These are phyloP conservation scores for Coilia nasus DNA, from an alignment of 2,797 vertebrate genomes.

Conservation along the genomic window DNA sequence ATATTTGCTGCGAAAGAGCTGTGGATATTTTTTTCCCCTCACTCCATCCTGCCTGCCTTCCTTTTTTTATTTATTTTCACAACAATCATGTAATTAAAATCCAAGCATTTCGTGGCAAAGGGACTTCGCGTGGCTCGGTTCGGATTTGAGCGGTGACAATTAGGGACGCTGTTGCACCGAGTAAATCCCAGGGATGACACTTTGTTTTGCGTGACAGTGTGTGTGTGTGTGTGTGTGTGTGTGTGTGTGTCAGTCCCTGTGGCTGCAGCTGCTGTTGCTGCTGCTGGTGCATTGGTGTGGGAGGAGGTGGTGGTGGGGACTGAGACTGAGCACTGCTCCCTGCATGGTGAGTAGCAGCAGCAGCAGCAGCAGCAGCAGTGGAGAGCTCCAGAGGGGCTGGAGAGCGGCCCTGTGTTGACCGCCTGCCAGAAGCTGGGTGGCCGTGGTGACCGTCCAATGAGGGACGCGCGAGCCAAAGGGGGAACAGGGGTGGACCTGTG, in stretches of 20 bases:
- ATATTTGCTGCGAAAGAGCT: slow-evolving; percentile 57
- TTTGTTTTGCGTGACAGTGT: slow-evolving; percentile 28
- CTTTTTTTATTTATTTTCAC: slow-evolving; percentile 20
- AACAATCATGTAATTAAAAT: slow-evolving; percentile 67
- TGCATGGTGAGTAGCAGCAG: not conserved
- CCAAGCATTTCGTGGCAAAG: slow-evolving; percentile 51
- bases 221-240: not conserved
- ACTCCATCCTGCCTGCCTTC: not conserved
- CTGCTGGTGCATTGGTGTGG: not conserved
- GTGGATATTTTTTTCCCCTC: slow-evolving; percentile 49
- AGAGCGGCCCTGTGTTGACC: slow-evolving; percentile 31
- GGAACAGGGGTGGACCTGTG: slow-evolving; percentile 34
- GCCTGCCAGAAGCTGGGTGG: slow-evolving; percentile 30
- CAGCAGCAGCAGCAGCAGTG: no score
- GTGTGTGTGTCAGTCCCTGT: not conserved
- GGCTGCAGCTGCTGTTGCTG: not conserved
- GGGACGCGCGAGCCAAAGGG: slow-evolving; percentile 20
- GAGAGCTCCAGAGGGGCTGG: slow-evolving; percentile 3
- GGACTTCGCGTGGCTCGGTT: slow-evolving; percentile 44
- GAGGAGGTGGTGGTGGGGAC: not conserved
- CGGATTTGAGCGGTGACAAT: slow-evolving; percentile 53
- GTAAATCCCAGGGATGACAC: slow-evolving; percentile 46
- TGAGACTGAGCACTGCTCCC: not conserved
- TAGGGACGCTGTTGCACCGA: slow-evolving; percentile 29
- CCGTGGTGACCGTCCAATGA: slow-evolving; percentile 2